Conservation (phyloP, 2,113 vertebrate genomes). For the Nanorana parkeri region DNA sequence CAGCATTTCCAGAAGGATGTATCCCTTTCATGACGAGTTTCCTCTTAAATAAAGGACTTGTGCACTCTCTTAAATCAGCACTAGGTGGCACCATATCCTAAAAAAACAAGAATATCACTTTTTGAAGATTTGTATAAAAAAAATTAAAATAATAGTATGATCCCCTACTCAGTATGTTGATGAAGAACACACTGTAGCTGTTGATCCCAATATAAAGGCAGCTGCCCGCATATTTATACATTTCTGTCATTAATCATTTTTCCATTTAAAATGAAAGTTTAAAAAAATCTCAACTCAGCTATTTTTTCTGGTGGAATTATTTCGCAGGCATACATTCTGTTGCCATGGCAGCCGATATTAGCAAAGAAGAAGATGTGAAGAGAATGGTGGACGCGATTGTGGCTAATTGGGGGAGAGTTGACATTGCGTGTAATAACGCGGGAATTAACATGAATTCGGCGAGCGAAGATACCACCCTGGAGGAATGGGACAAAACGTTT, state of each 20-base stretch:
- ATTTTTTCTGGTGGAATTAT: constrained; percentile 50
- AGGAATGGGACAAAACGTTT: constrained; percentile 83
- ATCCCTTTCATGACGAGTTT: too few relatives aligned
- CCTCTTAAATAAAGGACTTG: neutral
- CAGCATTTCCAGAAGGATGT: too few relatives aligned
- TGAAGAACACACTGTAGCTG: neutral
- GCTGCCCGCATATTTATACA: neutral
- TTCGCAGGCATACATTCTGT: constrained; percentile 74
- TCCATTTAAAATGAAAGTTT: neutral
- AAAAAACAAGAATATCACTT: neutral
- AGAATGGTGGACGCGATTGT: constrained; percentile 71
- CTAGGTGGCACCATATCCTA: constrained; percentile 23
- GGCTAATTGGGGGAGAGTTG: constrained; percentile 73
- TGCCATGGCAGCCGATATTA: constrained; percentile 76
- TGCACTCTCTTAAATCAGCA: constrained; percentile 18
- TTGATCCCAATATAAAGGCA: neutral
- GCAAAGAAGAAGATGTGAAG: constrained; percentile 74
- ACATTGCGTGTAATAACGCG: constrained; percentile 79
- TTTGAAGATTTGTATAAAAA: neutral
- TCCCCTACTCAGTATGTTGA: neutral
- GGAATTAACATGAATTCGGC: constrained; percentile 83
- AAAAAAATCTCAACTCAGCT: neutral
- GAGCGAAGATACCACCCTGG: constrained; percentile 77
- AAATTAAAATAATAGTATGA: neutral
- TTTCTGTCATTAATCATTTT: neutral